Evolutionary conservation across 2,797 vertebrate species (phyloP).

Genomic region (Dipus sagitta): DNA sequence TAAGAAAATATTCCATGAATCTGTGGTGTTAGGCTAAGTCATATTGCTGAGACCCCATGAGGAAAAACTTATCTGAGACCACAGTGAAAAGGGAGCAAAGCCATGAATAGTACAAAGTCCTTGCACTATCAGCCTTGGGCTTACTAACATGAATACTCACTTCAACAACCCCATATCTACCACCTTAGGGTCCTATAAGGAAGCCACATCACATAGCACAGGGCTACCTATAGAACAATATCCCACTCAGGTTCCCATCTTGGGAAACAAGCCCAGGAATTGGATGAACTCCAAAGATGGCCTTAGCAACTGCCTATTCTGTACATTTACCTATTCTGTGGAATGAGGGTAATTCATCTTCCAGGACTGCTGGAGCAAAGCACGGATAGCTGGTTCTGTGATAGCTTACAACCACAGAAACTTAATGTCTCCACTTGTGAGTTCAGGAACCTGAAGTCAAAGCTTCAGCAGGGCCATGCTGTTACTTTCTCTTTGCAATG

Average conservation of each 20-base stretch:
- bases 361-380: background rate
- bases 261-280: background rate
- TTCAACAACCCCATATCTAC: background rate
- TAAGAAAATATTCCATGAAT: background rate
- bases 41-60: background rate
- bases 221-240: background rate
- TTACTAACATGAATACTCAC: background rate
- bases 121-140: fast-evolving
- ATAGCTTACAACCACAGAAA: background rate
- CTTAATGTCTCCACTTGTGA: background rate
- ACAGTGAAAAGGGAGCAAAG: background rate
- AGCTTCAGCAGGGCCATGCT: background rate
- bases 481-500: no score
- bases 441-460: background rate
- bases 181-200: background rate
- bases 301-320: background rate
- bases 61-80: background rate
- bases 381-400: no score
- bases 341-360: background rate
- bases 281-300: background rate
- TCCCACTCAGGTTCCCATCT: no score
- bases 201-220: background rate
- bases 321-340: no score
- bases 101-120: background rate
- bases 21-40: background rate